Evolutionary conservation across 2,888 invertebrate species (phyloP).

Genomic region (Caenorhabditis sp.): DNA sequence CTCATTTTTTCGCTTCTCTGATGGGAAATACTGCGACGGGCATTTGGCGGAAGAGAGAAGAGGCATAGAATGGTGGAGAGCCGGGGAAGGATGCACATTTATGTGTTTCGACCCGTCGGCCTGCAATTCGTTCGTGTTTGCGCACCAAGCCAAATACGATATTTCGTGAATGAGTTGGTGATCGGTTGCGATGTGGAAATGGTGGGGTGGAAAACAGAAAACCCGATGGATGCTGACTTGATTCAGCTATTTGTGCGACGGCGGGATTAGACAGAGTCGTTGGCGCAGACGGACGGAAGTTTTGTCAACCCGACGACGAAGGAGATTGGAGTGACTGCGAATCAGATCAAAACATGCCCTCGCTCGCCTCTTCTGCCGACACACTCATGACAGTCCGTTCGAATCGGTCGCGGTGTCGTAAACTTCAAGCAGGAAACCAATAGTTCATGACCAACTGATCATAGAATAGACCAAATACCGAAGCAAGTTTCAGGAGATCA

Average conservation of each 20-base stretch:
- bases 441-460: constrained; percentile 44
- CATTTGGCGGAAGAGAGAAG: constrained; percentile 8
- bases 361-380: constrained; percentile 20
- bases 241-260: constrained; percentile 52
- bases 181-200: constrained; percentile 37
- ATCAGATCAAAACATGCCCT: constrained; percentile 56
- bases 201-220: constrained; percentile 15
- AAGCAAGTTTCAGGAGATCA: constrained; percentile 17
- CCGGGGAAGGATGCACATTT: constrained; percentile 20
- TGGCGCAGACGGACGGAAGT: constrained; percentile 33
- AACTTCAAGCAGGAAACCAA: constrained; percentile 30
- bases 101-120: constrained; percentile 15
- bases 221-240: constrained; percentile 5
- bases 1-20: constrained; percentile 6
- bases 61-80: constrained; percentile 9
- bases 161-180: constrained; percentile 34
- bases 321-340: constrained; percentile 19
- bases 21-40: constrained; percentile 14
- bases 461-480: neutral
- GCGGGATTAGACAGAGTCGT: constrained; percentile 40
- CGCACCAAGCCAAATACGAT: constrained; percentile 50
- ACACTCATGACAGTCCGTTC: constrained; percentile 41
- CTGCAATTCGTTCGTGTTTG: constrained; percentile 41
- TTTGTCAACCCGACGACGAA: constrained; percentile 11
- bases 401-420: constrained; percentile 23